phyloP scores from a whole-genome alignment of 1,140 invertebrate genomes.

The Ridgeia piscesae region DNA sequence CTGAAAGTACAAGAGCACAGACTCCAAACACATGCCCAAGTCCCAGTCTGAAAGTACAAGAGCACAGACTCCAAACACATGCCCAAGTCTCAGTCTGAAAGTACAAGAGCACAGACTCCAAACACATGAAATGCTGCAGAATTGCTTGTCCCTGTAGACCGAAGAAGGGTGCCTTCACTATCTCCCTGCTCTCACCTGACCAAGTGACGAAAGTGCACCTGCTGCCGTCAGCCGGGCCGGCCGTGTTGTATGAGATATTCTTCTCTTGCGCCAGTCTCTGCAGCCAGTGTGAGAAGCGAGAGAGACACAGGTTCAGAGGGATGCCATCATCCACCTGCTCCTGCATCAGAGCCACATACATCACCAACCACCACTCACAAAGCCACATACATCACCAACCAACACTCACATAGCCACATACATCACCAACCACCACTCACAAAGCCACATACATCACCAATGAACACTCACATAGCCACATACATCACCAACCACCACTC shows the following conservation, averaged over 20 bases:
- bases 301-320: conserved; percentile 47
- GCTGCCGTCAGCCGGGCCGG: not conserved
- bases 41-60: too few species aligned
- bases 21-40: too few species aligned
- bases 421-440: not conserved
- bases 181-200: conserved; percentile 45
- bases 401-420: not conserved
- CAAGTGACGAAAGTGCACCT: conserved; percentile 51
- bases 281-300: conserved; percentile 49
- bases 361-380: not conserved
- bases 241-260: conserved; percentile 35
- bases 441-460: not conserved
- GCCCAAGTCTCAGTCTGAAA: too few species aligned
- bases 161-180: not conserved
- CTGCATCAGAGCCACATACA: conserved; percentile 33
- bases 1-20: too few species aligned
- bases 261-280: conserved; percentile 41
- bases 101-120: too few species aligned
- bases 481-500: too few species aligned
- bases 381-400: not conserved
- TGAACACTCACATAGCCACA: not conserved
- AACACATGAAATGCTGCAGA: too few species aligned
- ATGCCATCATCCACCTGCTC: conserved; percentile 53
- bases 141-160: too few species aligned
- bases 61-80: too few species aligned